Evolutionary conservation across 2,113 vertebrate genomes (phyloP).

Genomic region (Empidonax traillii): DNA sequence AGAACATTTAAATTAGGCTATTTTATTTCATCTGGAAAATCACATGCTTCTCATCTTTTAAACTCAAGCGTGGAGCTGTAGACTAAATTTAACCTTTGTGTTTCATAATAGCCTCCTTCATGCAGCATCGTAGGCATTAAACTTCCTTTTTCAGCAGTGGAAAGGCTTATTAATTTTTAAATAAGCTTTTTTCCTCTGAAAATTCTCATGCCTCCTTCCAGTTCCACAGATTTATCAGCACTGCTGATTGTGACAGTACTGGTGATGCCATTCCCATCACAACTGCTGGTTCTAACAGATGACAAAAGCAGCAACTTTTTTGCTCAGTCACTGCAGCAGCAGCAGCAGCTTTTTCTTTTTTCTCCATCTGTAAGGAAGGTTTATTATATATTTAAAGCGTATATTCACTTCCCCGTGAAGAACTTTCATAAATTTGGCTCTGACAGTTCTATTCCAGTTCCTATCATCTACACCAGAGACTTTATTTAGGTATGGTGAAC

Average conservation of each 20-base stretch:
- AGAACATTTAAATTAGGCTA: neutral
- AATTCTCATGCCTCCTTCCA: neutral
- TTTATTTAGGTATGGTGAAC: constrained; percentile 44
- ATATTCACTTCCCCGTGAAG: constrained; percentile 17
- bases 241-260: neutral
- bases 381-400: constrained; percentile 58
- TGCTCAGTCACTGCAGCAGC: constrained; percentile 2
- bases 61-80: neutral
- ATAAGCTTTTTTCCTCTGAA: neutral
- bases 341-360: neutral
- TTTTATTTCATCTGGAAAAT: neutral
- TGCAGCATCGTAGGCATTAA: neutral
- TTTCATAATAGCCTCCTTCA: neutral
- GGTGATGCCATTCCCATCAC: neutral
- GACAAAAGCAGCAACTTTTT: constrained; percentile 31
- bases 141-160: neutral
- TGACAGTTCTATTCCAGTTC: constrained; percentile 37
- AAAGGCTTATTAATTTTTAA: constrained; percentile 21
- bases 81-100: neutral
- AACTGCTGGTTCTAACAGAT: neutral
- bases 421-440: constrained; percentile 53
- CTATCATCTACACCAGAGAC: constrained; percentile 23
- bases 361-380: neutral
- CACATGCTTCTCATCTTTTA: neutral
- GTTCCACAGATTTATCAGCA: neutral